A percentile compares a stretch with the other conserved stretches of the same genome.
These are phyloP conservation scores for Pogonophryne albipinna DNA, from an alignment of 2,797 vertebrate genomes.

Conservation along the genomic window DNA sequence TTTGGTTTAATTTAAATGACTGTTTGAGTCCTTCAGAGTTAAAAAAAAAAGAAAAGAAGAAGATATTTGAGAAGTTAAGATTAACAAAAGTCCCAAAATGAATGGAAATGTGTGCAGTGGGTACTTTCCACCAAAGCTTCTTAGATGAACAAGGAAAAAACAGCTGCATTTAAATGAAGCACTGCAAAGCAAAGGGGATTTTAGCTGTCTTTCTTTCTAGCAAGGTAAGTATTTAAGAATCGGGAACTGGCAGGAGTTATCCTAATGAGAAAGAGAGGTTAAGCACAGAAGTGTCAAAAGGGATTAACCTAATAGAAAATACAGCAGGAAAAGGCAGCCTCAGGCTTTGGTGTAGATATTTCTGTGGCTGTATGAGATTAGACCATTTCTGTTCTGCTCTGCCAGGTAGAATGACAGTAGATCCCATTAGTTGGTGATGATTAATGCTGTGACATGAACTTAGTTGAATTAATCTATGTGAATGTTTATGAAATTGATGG, in stretches of 20 bases:
- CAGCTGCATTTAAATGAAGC: slow-evolving; percentile 27
- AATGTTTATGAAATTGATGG: slow-evolving; percentile 10
- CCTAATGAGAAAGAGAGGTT: slow-evolving; percentile 74
- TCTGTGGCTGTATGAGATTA: slow-evolving; percentile 67
- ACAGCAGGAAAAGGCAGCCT: slow-evolving; percentile 55
- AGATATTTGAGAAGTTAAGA: too few relatives aligned
- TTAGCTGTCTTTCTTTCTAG: slow-evolving; percentile 51
- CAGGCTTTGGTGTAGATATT: slow-evolving; percentile 64
- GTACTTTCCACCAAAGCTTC: not conserved
- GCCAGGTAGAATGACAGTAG: slow-evolving; percentile 71
- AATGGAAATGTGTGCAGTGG: not conserved
- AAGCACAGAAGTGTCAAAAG: slow-evolving; percentile 71
- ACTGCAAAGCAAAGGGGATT: slow-evolving; percentile 16
- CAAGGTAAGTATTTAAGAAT: slow-evolving; percentile 65
- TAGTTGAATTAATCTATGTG: slow-evolving; percentile 57
- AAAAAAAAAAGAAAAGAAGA: too few relatives aligned
- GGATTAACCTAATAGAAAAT: slow-evolving; percentile 74
- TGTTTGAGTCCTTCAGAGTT: too few relatives aligned
- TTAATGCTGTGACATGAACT: slow-evolving; percentile 67
- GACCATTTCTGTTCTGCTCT: slow-evolving; percentile 69
- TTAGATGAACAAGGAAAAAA: slow-evolving; percentile 27
- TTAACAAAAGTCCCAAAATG: too few relatives aligned
- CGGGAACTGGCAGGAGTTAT: slow-evolving; percentile 54
- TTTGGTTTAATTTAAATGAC: not conserved
- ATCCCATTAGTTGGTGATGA: slow-evolving; percentile 72